Evolutionary conservation across 2,888 invertebrate genomes (phyloP).

Genomic region (Drosophila borborema): DNA sequence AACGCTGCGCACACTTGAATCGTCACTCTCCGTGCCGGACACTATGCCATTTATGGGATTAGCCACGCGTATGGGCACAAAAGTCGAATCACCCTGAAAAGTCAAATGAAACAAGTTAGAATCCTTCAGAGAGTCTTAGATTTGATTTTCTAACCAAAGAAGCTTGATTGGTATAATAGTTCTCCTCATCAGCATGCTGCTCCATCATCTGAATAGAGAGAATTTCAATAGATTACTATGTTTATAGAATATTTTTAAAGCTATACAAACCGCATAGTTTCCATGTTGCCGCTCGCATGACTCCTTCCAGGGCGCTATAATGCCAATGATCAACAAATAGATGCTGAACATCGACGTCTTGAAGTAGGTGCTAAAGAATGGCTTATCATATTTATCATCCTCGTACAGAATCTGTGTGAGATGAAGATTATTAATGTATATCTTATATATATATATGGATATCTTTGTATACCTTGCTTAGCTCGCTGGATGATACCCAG

Average conservation of each 20-base stretch:
- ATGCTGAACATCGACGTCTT: constrained; percentile 97
- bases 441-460: not conserved
- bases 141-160: constrained; percentile 73
- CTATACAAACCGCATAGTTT: constrained; percentile 89
- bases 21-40: constrained; percentile 93
- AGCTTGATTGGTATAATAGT: constrained; percentile 89
- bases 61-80: constrained; percentile 92
- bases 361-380: constrained; percentile 97
- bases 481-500: constrained; percentile 98
- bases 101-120: not conserved
- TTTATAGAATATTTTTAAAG: no score
- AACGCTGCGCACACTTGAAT: constrained; percentile 93
- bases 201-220: constrained; percentile 88
- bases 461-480: constrained; percentile 91
- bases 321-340: constrained; percentile 94
- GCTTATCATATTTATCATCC: constrained; percentile 94
- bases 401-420: constrained; percentile 91
- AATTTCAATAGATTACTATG: not conserved
- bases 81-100: constrained; percentile 94
- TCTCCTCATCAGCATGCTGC: constrained; percentile 92
- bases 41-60: constrained; percentile 71
- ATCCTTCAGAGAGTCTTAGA: not conserved
- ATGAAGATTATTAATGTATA: not conserved
- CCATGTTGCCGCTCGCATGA: constrained; percentile 89
- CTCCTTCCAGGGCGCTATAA: constrained; percentile 96